Evolutionary conservation across 2,797 vertebrate species (phyloP).

Genomic region (Babyrousa celebensis): DNA sequence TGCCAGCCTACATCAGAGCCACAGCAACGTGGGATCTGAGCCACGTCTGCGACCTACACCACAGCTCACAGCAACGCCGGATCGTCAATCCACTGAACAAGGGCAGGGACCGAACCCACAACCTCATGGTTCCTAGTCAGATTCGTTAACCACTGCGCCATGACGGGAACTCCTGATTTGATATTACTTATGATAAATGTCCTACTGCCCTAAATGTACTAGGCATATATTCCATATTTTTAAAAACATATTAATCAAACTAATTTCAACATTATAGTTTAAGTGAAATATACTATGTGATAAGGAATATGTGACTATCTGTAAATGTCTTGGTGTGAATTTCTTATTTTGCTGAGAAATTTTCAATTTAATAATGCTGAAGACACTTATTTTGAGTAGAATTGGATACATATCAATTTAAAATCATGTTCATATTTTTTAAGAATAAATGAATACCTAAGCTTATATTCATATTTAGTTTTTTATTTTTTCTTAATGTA

Average conservation of each 20-base stretch:
- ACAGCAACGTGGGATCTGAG: no score
- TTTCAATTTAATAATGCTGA: constrained; percentile 56
- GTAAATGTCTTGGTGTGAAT: background rate
- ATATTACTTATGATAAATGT: constrained; percentile 33
- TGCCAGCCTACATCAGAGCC: no score
- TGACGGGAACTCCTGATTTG: background rate
- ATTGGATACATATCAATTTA: background rate
- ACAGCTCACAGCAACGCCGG: no score
- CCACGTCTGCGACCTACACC: no score
- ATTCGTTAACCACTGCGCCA: no score
- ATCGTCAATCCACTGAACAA: no score
- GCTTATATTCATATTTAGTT: constrained; percentile 58
- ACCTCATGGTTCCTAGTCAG: no score
- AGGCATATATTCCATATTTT: background rate
- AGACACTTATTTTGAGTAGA: constrained; percentile 41
- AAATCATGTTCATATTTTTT: background rate
- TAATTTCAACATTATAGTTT: constrained; percentile 50
- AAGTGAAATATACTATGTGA: constrained; percentile 36
- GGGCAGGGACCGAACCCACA: no score
- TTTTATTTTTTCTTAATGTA: constrained; percentile 49
- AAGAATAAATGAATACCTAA: constrained; percentile 49
- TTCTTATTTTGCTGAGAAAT: constrained; percentile 28
- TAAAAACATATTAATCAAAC: background rate
- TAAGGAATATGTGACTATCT: constrained; percentile 30
- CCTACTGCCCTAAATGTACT: background rate